phyloP scores from a whole-genome alignment of 2,113 vertebrate species.

The Antidorcas marsupialis region DNA sequence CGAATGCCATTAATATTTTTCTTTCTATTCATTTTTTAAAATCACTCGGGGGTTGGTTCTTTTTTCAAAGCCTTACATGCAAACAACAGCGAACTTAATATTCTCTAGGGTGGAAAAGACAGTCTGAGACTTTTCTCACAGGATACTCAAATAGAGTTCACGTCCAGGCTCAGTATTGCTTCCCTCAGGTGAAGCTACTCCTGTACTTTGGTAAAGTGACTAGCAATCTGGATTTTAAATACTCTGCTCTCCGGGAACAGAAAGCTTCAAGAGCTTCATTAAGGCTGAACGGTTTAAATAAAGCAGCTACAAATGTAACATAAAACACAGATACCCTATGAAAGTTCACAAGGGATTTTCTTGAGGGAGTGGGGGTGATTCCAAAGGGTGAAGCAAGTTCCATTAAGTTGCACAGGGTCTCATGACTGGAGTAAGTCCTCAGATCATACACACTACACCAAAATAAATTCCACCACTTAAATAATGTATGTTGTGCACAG shows the following conservation, averaged over 20 bases:
- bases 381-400: slow-evolving; percentile 66
- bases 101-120: background rate
- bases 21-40: slow-evolving; percentile 17
- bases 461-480: slow-evolving; percentile 67
- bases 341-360: slow-evolving; percentile 58
- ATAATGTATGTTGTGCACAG: slow-evolving; percentile 6
- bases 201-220: slow-evolving; percentile 49
- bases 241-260: slow-evolving; percentile 39
- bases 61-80: slow-evolving; percentile 23
- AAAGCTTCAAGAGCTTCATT: slow-evolving; percentile 55
- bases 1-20: slow-evolving; percentile 44
- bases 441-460: slow-evolving; percentile 61
- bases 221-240: slow-evolving; percentile 66
- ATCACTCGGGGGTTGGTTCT: background rate
- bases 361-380: background rate
- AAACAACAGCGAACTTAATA: slow-evolving; percentile 23
- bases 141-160: slow-evolving; percentile 48
- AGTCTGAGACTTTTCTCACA: slow-evolving; percentile 18
- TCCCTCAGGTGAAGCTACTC: slow-evolving; percentile 56
- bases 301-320: slow-evolving; percentile 64
- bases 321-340: slow-evolving; percentile 44
- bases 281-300: slow-evolving; percentile 66
- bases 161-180: background rate
- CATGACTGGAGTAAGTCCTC: slow-evolving; percentile 54
- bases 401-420: slow-evolving; percentile 62